Base-by-base conservation (phyloP, 2,888 invertebrate species). In the Flabesymbios commensalis region DNA sequence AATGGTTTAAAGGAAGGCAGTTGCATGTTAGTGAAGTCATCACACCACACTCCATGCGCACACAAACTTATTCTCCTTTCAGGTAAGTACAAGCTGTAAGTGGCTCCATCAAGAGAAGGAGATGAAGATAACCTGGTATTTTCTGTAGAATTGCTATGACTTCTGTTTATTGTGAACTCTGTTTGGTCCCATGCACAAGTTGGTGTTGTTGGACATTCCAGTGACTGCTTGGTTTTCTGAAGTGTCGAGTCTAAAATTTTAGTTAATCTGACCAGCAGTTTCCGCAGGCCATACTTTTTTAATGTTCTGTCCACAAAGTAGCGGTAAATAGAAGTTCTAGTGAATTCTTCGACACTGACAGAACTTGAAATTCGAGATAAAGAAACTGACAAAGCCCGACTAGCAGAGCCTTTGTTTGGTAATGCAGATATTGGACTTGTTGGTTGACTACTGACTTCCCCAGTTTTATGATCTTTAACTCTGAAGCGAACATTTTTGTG, bases 291-390 rank as follows among this genome's bases (percentile, higher is more conserved):
- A 70, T 91, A 89, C 5, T 92, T 92, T 83, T 94, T 94, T 59
- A 95, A 83, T 61, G 92, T 89, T 77, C 92, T 91, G 79, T 92
- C 91, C 71, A 94, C 93, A 77, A 92, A 94, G 71, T 89, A 88
- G 67, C 93, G 74, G 68, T 83, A 84, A 4, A 76, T 68, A 4
- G 76, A 72, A 1, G 74, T 66, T 19, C 72, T 67, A 4, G 64
- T 41, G n/a, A 63, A 59, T 7, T 76, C 77, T 56, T 79, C 78
- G 28, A 78, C 59, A 65, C 78, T 78, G 10, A 75, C 65, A 45
- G 75, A 76, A 67, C 77, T 78, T 1, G 75, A 74, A n/a, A n/a
- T n/a, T n/a, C n/a, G n/a, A n/a, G 73, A 73, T 14, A 74, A 61
- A 10, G 78, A 77, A 10, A 78, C 58, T 29, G 70, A 67, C 29